Evolutionary conservation across 2,797 vertebrate species (phyloP).

Genomic region (Pelochelys cantorii): DNA sequence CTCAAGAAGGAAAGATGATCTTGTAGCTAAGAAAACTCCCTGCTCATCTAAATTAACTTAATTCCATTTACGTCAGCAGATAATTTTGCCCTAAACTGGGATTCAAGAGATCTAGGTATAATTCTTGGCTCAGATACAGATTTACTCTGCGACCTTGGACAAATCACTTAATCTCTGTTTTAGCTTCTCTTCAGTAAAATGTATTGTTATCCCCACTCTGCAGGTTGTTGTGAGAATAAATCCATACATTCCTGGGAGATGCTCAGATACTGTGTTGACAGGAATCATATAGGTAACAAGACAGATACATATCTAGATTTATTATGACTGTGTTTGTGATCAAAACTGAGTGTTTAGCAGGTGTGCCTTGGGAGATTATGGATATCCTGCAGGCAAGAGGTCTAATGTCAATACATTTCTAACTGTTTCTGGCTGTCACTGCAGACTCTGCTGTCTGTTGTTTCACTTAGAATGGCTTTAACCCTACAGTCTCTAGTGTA

Average conservation of each 20-base stretch:
- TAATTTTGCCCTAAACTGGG: background rate
- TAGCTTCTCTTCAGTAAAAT: background rate
- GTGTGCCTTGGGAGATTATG: background rate
- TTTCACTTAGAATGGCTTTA: constrained; percentile 69
- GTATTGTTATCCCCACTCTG: background rate
- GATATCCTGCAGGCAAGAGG: constrained; percentile 19
- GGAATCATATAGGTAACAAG: constrained; percentile 39
- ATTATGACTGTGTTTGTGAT: constrained; percentile 52
- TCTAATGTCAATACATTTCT: constrained; percentile 62
- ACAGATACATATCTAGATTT: background rate
- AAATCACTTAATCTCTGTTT: background rate
- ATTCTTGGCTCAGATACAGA: background rate
- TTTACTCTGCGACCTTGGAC: background rate
- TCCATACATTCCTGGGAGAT: constrained; percentile 1
- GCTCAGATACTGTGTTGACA: constrained; percentile 26
- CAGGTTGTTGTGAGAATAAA: background rate
- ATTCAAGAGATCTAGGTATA: background rate
- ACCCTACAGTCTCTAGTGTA: background rate
- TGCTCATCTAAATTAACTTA: background rate
- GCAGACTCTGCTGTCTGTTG: constrained; percentile 73
- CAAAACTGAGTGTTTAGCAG: constrained; percentile 62
- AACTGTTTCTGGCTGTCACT: constrained; percentile 36
- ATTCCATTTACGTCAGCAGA: background rate
- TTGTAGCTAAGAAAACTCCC: background rate
- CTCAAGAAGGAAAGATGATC: background rate